phyloP scores from a whole-genome alignment of 1,140 invertebrate genomes.

The Euura saliciscinereae region DNA sequence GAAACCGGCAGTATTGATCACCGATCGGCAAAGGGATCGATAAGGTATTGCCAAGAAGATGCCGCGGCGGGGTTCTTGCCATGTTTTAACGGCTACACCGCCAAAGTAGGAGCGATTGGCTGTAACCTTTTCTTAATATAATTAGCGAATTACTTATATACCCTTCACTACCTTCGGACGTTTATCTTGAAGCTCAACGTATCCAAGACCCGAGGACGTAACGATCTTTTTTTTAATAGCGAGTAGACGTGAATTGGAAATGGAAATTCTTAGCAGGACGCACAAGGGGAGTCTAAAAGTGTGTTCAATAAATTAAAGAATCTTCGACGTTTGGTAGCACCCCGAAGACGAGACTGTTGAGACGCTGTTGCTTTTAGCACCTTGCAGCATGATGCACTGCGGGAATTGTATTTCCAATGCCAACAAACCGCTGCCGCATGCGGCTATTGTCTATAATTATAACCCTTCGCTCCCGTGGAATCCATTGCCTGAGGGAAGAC shows the following conservation, averaged over 20 bases:
- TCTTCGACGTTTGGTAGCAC: neutral
- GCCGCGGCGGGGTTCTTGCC: too few species aligned
- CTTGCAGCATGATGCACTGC: neutral
- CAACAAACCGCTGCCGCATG: neutral
- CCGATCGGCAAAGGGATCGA: too few species aligned
- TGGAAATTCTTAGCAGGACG: neutral
- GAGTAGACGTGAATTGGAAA: neutral
- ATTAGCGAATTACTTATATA: too few species aligned
- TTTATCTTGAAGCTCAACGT: too few species aligned
- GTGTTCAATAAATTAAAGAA: conserved; percentile 5
- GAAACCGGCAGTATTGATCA: too few species aligned
- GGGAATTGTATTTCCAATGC: neutral
- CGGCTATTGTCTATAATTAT: neutral
- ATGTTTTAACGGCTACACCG: too few species aligned
- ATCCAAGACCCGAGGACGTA: too few species aligned
- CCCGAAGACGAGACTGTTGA: neutral
- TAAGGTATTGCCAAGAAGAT: too few species aligned
- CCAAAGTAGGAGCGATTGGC: too few species aligned
- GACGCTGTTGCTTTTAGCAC: conserved; percentile 1
- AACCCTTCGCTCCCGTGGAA: neutral
- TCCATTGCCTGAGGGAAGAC: neutral
- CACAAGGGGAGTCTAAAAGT: neutral
- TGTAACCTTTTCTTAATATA: too few species aligned
- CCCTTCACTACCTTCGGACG: too few species aligned
- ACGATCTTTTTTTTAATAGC: too few species aligned